These are phyloP conservation scores for Rhamnusium bicolor DNA, from an alignment of 2,888 invertebrate species.

Conservation along the genomic window DNA sequence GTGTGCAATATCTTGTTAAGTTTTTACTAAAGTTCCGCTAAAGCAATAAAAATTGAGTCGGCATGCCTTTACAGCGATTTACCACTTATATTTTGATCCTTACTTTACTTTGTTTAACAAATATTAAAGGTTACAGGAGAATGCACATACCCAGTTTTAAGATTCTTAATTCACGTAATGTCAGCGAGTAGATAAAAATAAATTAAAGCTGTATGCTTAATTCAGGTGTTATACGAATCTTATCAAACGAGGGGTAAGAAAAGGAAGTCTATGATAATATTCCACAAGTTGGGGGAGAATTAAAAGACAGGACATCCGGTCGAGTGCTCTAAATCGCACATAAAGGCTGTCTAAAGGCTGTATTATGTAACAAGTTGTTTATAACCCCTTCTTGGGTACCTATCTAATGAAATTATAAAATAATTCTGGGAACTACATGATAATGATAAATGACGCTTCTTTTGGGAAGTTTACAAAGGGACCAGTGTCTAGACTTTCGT, in stretches of 20 bases:
- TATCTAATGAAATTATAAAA: constrained; percentile 21
- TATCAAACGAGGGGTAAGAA: constrained; percentile 48
- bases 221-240: constrained; percentile 32
- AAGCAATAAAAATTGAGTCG: too few relatives aligned
- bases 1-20: too few relatives aligned
- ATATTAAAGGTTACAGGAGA: too few relatives aligned
- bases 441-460: constrained; percentile 7
- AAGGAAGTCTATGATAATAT: constrained; percentile 65
- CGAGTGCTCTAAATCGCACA: constrained; percentile 56
- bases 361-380: constrained; percentile 58
- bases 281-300: constrained; percentile 65
- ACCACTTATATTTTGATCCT: too few relatives aligned
- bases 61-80: too few relatives aligned
- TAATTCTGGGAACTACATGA: constrained; percentile 17
- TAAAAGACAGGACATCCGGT: constrained; percentile 66
- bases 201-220: neutral
- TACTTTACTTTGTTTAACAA: too few relatives aligned
- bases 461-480: constrained; percentile 7
- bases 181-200: neutral
- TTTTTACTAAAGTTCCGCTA: too few relatives aligned
- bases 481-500: constrained; percentile 12
- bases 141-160: too few relatives aligned
- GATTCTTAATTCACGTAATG: neutral
- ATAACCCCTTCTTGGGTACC: constrained; percentile 36
- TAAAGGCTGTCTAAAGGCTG: constrained; percentile 51